Evolutionary conservation across 1,140 invertebrate species (phyloP), one percentile per base, ranked within the genome.

Genomic region (Pinna nobilis): DNA sequence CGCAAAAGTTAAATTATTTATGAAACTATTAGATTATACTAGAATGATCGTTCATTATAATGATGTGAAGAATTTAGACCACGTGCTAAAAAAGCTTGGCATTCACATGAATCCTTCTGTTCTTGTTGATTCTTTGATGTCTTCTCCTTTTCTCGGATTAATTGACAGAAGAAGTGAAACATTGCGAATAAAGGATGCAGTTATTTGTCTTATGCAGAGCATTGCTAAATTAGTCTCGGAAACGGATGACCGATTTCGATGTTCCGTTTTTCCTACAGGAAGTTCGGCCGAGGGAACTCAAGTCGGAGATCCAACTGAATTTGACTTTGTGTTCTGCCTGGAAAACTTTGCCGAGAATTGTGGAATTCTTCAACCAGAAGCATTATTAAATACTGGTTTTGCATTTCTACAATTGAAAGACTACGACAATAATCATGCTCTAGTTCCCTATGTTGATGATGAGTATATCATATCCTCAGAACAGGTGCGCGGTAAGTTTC

Each of bases 241-340:
- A 44, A 41, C 7, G 4, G 35, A 63, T 44, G n/a, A 33, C 18
- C 4, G 2, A n/a, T 63, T 63, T 63, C 33, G 59, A 39, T 63
- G 59, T 28, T 41, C 35, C 5, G 59, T 63, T 41, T 63, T 41
- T 44, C 59, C 35, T 20, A 55, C 41, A 1, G 69, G 69, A 2
- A 71, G 69, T 64, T 71, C 69, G 6, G 44, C 47, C 39, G 69
- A 71, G 30, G 69, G 69, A 41, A 71, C 47, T 6, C 63, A 71
- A 71, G 33, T 55, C 23, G 69, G 69, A 11, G 69, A 71, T 23
- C 59, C 67, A 15, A 35, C 59, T 50, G 67, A 70, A 33, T 61
- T 70, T 37, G 55, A 70, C 35, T 60, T 60, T 55, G 51, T 61
- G 5, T 71, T 44, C 44, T 71, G 69, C 44, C 59, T 71, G 0